phyloP scores from a whole-genome alignment of 2,797 vertebrate genomes.

The Crax fasciolata region DNA sequence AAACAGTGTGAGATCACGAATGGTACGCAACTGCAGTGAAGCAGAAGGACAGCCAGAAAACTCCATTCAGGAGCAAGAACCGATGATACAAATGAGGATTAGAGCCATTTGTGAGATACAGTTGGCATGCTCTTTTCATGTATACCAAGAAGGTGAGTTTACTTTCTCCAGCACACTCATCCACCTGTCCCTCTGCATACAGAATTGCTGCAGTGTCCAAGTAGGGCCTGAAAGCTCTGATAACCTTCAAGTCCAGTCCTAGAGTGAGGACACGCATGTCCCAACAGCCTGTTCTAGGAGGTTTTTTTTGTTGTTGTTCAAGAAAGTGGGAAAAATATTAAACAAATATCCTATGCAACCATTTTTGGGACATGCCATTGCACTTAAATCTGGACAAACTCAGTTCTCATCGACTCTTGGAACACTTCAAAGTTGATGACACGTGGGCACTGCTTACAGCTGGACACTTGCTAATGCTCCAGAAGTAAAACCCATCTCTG shows the following conservation, averaged over 20 bases:
- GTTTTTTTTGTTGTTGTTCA: not conserved
- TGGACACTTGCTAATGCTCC: not conserved
- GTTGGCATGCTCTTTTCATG: not conserved
- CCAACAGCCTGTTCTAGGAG: not conserved
- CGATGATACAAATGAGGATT: not conserved
- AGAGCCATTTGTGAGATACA: not conserved
- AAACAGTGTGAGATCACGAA: not conserved
- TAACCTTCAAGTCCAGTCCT: not conserved
- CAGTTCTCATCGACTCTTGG: not conserved
- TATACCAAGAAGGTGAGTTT: not conserved
- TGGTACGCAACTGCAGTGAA: not conserved
- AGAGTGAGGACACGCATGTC: not conserved
- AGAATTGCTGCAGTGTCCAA: not conserved
- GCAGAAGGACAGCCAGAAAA: not conserved
- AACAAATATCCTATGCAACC: not conserved
- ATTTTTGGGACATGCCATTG: not conserved
- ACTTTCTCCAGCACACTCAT: not conserved
- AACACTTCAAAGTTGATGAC: not conserved
- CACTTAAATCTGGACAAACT: not conserved
- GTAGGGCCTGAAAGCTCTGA: not conserved
- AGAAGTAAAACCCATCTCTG: not conserved
- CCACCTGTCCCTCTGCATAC: not conserved
- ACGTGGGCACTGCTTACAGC: not conserved
- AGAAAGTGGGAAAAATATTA: not conserved
- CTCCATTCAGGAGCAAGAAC: not conserved